phyloP scores from a whole-genome alignment of 2,113 vertebrate genomes.

The Aix galericulata region DNA sequence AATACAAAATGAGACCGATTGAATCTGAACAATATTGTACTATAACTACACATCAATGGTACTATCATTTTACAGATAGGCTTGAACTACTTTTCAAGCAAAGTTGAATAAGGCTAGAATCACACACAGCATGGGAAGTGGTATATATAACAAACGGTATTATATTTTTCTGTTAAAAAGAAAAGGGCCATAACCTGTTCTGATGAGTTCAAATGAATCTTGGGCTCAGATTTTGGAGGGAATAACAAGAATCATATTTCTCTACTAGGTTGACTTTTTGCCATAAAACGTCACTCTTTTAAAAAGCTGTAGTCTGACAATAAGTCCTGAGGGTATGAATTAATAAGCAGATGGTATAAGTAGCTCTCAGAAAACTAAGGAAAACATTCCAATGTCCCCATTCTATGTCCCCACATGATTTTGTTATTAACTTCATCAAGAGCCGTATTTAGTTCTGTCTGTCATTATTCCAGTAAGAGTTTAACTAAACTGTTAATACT shows the following conservation, averaged over 20 bases:
- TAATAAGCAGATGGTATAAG: neutral
- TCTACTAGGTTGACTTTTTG: neutral
- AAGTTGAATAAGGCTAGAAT: neutral
- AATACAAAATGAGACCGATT: accelerated
- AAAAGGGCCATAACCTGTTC: neutral
- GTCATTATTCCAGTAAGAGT: neutral
- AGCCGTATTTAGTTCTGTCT: neutral
- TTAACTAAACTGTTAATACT: neutral
- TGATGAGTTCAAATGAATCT: neutral
- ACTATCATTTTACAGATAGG: neutral
- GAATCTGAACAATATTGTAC: neutral
- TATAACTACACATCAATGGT: neutral
- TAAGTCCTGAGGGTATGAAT: neutral
- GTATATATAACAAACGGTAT: accelerated
- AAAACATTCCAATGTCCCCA: neutral
- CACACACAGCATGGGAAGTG: neutral
- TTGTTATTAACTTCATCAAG: neutral
- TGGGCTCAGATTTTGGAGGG: neutral
- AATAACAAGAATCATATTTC: neutral
- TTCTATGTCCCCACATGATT: neutral
- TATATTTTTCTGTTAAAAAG: neutral
- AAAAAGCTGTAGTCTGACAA: neutral
- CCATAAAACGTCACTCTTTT: neutral
- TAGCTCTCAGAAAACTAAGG: neutral
- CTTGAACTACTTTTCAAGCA: neutral